Evolutionary conservation across 2,888 invertebrate genomes (phyloP), one percentile per base, ranked within the genome.

Genomic region (Ctena decussata): DNA sequence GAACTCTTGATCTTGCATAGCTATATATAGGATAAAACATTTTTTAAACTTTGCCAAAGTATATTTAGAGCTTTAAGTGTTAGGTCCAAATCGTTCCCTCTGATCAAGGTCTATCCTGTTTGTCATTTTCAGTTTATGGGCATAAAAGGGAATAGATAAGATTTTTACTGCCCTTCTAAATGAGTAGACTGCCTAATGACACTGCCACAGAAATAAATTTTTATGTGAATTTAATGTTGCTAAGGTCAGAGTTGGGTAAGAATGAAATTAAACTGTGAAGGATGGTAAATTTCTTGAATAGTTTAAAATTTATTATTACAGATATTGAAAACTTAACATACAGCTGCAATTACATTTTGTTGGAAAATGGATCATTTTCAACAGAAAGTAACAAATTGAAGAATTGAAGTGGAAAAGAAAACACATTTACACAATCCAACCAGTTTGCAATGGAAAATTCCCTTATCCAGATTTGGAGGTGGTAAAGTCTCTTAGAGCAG

Each of bases 161-260:
- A 41, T 41, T 41, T 41, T 41, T 41, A 11, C 6, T 15, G 41
- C 6, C 65, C 6, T 5, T 24, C 8, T 27, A 24, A 57, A 5
- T 57, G 57, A n/a, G 57, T 57, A 57, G 27, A 5, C 57, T 57
- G 24, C 27, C 49, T 73, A 41, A 46, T 73, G 73, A 49, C 44
- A 71, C 27, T 71, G 24, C 24, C 15, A n/a, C 24, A n/a, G 15
- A n/a, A 41, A 41, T 27, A 70, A 24, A 44, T 71, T 44, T 65
- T 71, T 71, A 65, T 65, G 65, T 65, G 65, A 65, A 65, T 65
- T 65, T 65, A 65, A 65, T 65, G 65, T 65, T 35, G 32, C 24
- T 35, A 11, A 8, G 65, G 21, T 65, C 35, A 35, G 24, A 65
- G 32, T 65, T 32, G 12, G 35, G 65, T 65, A 35, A 35, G 35